Base-by-base conservation (phyloP, 1,140 invertebrate genomes). In the Anastrepha ludens region DNA sequence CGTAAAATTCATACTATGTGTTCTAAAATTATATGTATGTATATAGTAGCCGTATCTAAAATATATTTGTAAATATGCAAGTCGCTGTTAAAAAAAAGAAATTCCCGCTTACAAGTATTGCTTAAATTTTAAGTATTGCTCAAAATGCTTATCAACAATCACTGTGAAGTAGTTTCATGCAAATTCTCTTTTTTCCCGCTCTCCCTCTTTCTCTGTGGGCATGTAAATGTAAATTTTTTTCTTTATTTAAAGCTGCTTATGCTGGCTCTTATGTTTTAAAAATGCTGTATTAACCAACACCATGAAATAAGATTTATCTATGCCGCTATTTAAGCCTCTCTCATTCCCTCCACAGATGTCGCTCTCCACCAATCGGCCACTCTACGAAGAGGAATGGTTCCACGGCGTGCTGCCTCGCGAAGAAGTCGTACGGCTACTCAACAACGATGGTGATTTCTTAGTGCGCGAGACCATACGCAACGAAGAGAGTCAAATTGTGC, bases 371-470 rank as follows among this genome's bases (percentile, higher is more conserved):
- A 94, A 94, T 91, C 94, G 95, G 65, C 94, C 95, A 44, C 93
- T 98, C 20, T 96, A 97, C 87, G 97, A 98, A 88, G 97, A 98
- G 93, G 97, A 98, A 93, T 99, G 98, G 98, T 99, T 99, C 94
- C 98, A 99, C 93, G 98, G 98, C 6, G 98, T 99, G 2, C 91
- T 99, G 58, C 98, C 98, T 0, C 94, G 98, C 67, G 98, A 99
- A 93, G 98, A 99, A 94, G 98, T 99, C 3, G 98, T 99, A 15
- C 94, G 98, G 88, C 94, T 99, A 17, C 94, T 99, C 39, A 95
- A 96, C 15, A 96, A 96, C 78, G 97, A 99, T 90, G 98, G 98
- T 1, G 98, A 99, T 92, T 99, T 98, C 93, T 94, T 99, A 81
- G 98, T 99, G 50, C 95, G 98, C 41, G 98, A 99, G 94, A 99